Base-by-base conservation (phyloP, 2,888 invertebrate species). In the Aphrophora alni region DNA sequence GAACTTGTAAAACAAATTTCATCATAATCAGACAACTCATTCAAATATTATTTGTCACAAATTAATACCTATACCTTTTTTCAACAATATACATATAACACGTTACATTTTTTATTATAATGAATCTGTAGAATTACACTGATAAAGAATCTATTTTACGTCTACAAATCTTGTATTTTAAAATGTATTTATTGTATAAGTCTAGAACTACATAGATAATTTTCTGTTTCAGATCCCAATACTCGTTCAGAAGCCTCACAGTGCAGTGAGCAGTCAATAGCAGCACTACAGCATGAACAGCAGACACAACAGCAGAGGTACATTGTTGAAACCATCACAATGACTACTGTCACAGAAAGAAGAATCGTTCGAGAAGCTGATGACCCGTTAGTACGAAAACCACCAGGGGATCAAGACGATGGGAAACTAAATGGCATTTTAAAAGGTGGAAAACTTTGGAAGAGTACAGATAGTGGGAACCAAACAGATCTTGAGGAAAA, bases 381-480 rank as follows among this genome's bases (percentile, higher is more conserved):
- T 51, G 77, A 80, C 72, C 59, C 51, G 38, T 77, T 83, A 27
- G 81, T 82, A 59, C 79, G 83, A 76, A 73, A 78, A 51, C 59
- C 78, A 0, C 72, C 51, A 14, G 76, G 68, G 17, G 78, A 27
- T 24, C 38, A 74, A 28, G 72, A 74, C 12, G 70, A 74, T 4
- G 38, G 28, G 17, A 72, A 73, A 38, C 69, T 77, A 21, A 77
- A 92, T 73, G 95, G 95, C 33, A 95, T 95, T 82, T 89, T 95
- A 4, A 95, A 95, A 87, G 94, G 95, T 17, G 95, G 95, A 10
- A 90, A 93, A 82, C 89, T 95, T 17, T 95, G 95, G 95, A 93
- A 93, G 85, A 91, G 91, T 81, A 87, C 84, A n/a, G 85, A 89
- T 33, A 82, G 82, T 12, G 80, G 82, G 38, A 82, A 83, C 44